phyloP scores from a whole-genome alignment of 2,797 vertebrate species.

The Gymnothorax reevesii region DNA sequence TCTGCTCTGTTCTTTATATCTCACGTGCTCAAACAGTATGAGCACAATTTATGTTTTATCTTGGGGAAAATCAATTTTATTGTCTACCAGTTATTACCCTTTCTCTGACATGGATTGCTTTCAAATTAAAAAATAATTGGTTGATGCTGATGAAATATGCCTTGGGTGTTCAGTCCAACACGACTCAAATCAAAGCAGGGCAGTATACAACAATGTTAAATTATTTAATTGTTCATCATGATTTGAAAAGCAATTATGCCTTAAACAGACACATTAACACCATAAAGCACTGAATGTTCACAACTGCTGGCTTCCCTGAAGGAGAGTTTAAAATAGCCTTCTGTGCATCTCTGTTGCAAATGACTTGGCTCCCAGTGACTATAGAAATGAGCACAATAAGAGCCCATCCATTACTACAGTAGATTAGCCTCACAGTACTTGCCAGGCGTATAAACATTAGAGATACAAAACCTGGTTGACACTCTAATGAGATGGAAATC shows the following conservation, averaged over 20 bases:
- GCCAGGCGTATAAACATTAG: background rate
- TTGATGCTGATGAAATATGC: constrained; percentile 45
- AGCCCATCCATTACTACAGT: background rate
- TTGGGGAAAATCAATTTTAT: constrained; percentile 37
- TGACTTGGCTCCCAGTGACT: background rate
- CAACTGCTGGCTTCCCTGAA: background rate
- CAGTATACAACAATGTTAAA: constrained; percentile 35
- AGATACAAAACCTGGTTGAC: background rate
- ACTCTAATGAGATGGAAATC: background rate
- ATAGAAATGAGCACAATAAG: background rate
- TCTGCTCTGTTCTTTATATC: background rate
- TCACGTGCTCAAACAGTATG: background rate
- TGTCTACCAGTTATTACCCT: background rate
- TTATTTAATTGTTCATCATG: constrained; percentile 29
- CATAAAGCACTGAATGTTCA: constrained; percentile 2
- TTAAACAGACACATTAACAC: constrained; percentile 23
- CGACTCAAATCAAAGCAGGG: constrained; percentile 50
- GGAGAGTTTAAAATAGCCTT: background rate
- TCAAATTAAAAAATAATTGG: constrained; percentile 60
- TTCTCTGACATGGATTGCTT: constrained; percentile 37
- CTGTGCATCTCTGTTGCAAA: background rate
- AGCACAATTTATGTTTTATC: background rate
- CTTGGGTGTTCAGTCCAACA: constrained; percentile 51
- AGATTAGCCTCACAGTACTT: background rate
- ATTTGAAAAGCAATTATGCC: constrained; percentile 56